These are phyloP conservation scores for Pyxicephalus adspersus DNA, from an alignment of 2,113 vertebrate genomes.

Conservation along the genomic window DNA sequence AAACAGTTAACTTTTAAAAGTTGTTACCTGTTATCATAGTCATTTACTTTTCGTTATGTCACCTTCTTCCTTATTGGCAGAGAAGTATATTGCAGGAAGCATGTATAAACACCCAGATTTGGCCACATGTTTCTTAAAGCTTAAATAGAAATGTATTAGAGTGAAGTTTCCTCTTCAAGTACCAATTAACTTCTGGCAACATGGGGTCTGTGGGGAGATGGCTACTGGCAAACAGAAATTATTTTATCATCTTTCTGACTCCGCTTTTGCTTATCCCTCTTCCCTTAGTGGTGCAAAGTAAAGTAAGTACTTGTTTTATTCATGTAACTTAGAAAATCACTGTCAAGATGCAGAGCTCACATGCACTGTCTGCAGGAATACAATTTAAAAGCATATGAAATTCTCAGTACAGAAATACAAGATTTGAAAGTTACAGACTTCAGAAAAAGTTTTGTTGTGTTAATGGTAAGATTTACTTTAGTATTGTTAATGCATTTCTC, in stretches of 20 bases:
- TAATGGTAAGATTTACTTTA: too few species aligned
- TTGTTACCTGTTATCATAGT: constrained; percentile 18
- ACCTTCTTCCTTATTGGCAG: constrained; percentile 35
- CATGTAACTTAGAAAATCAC: neutral
- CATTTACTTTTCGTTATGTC: constrained; percentile 3
- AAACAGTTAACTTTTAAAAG: constrained; percentile 28
- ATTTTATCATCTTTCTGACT: constrained; percentile 70
- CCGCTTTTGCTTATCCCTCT: constrained; percentile 79
- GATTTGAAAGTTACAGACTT: too few species aligned
- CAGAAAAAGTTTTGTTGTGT: too few species aligned
- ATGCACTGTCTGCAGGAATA: neutral
- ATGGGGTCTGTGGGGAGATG: constrained; percentile 68
- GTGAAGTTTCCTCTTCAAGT: constrained; percentile 41
- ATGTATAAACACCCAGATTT: constrained; percentile 68
- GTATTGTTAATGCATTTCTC: too few species aligned
- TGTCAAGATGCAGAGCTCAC: too few species aligned
- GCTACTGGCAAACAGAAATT: constrained; percentile 77
- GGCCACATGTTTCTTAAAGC: constrained; percentile 64
- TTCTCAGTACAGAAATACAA: too few species aligned
- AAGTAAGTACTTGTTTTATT: constrained; percentile 74
- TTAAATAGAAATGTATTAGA: constrained; percentile 69
- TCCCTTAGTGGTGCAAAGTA: constrained; percentile 69
- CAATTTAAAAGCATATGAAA: too few species aligned
- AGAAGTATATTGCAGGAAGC: neutral
- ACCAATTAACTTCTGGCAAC: constrained; percentile 58